A percentile compares a stretch with the other conserved stretches of the same genome.
These are phyloP conservation scores for Cantharis flavilabris DNA, from an alignment of 2,888 invertebrate species.

Conservation along the genomic window DNA sequence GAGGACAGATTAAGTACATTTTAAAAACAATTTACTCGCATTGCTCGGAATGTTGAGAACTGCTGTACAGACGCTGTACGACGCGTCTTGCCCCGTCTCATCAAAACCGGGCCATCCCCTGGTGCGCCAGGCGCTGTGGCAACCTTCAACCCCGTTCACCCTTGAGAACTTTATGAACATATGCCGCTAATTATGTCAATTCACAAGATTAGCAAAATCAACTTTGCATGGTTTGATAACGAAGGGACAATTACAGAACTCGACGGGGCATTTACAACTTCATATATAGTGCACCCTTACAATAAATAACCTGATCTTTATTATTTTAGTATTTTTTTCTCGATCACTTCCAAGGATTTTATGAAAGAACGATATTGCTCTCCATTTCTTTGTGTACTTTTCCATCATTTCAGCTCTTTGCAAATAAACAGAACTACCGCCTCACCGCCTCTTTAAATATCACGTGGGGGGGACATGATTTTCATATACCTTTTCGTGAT, in stretches of 20 bases:
- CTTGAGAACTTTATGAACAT: slow-evolving; percentile 19
- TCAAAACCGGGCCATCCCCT: slow-evolving; percentile 22
- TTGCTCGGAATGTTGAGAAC: slow-evolving; percentile 20
- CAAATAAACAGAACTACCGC: slow-evolving; percentile 13
- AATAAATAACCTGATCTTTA: background rate
- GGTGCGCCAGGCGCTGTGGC: slow-evolving; percentile 27
- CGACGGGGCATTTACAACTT: slow-evolving; percentile 5
- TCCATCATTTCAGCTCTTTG: slow-evolving; percentile 10
- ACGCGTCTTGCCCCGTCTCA: slow-evolving; percentile 24
- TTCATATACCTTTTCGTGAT: slow-evolving; percentile 3
- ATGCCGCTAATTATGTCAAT: slow-evolving; percentile 22
- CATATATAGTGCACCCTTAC: background rate
- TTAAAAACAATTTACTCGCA: background rate
- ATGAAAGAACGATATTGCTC: background rate
- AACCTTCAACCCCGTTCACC: slow-evolving; percentile 25
- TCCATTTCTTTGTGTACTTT: background rate
- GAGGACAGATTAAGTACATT: background rate
- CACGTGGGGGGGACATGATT: slow-evolving; percentile 4
- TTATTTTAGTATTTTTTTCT: slow-evolving; percentile 3
- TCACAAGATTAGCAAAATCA: slow-evolving; percentile 20
- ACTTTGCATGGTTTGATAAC: slow-evolving; percentile 8
- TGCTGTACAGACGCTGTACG: slow-evolving; percentile 23
- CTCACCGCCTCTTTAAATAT: slow-evolving; percentile 1
- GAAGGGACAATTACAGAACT: slow-evolving; percentile 7
- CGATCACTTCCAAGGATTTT: background rate